These are phyloP conservation scores for Nasonia oneida DNA, from an alignment of 2,888 invertebrate genomes.

Conservation along the genomic window DNA sequence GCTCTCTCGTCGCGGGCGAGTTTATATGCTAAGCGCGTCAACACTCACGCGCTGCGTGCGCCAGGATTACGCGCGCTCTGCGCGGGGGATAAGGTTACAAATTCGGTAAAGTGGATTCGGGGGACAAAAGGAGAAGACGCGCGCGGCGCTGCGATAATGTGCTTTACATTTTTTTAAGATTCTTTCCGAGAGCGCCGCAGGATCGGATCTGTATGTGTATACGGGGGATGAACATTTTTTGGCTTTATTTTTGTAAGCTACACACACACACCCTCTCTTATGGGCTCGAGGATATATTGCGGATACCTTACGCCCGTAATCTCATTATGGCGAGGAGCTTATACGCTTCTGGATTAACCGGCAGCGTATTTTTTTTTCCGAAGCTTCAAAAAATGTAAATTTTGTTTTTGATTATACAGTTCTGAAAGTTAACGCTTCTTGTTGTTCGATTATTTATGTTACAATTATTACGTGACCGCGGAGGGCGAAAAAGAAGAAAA, in stretches of 20 bases:
- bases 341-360: background rate
- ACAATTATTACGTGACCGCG: too few relatives aligned
- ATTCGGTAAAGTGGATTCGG: constrained; percentile 55
- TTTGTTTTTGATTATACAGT: too few relatives aligned
- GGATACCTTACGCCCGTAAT: background rate
- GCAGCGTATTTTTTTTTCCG: too few relatives aligned
- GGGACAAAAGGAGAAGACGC: constrained; percentile 24
- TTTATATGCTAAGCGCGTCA: constrained; percentile 57
- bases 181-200: background rate
- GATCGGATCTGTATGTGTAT: background rate
- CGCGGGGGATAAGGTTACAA: constrained; percentile 43
- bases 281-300: background rate
- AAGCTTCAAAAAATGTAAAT: too few relatives aligned
- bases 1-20: background rate
- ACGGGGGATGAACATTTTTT: background rate
- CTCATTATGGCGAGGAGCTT: background rate
- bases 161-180: constrained; percentile 41
- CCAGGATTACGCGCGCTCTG: background rate
- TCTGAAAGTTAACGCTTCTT: too few relatives aligned
- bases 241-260: constrained; percentile 6
- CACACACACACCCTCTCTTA: background rate
- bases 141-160: constrained; percentile 38
- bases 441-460: too few relatives aligned
- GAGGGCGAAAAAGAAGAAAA: background rate
- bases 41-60: constrained; percentile 24